Evolutionary conservation across 2,113 vertebrate genomes (phyloP).

Genomic region (Morone saxatilis): DNA sequence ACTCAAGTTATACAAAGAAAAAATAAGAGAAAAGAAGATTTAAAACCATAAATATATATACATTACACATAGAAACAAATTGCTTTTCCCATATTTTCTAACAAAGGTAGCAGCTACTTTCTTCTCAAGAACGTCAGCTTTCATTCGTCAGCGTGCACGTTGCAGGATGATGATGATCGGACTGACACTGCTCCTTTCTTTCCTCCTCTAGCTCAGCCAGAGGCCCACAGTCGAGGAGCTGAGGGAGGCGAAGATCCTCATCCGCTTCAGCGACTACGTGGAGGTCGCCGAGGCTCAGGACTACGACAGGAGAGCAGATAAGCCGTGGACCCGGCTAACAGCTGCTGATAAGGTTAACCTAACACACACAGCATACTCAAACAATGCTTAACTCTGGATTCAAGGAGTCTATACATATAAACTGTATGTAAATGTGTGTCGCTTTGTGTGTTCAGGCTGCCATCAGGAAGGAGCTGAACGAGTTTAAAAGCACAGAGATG

Average conservation of each 20-base stretch:
- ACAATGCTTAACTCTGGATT: background rate
- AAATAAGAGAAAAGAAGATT: background rate
- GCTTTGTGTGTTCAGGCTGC: slow-evolving; percentile 88
- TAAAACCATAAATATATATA: too few relatives aligned
- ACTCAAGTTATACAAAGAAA: background rate
- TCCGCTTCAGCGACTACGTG: slow-evolving; percentile 99
- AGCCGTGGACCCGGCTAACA: slow-evolving; percentile 97
- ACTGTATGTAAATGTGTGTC: background rate
- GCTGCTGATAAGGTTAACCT: slow-evolving; percentile 93
- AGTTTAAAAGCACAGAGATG: slow-evolving; percentile 99
- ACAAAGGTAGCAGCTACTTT: background rate
- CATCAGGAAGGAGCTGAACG: slow-evolving; percentile 98
- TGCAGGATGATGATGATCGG: too few relatives aligned
- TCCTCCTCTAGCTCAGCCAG: slow-evolving; percentile 90
- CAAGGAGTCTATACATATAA: background rate
- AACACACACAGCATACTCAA: background rate
- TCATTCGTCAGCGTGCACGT: background rate
- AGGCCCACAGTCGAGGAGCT: slow-evolving; percentile 97
- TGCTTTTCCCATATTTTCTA: background rate
- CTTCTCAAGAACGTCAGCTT: background rate
- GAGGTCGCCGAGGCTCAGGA: slow-evolving; percentile 98
- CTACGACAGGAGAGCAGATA: slow-evolving; percentile 97
- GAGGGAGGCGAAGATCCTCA: slow-evolving; percentile 96
- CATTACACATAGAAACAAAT: too few relatives aligned
- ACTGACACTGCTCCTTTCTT: background rate